phyloP scores from a whole-genome alignment of 1,140 invertebrate species.

The Zaprionus taronus region DNA sequence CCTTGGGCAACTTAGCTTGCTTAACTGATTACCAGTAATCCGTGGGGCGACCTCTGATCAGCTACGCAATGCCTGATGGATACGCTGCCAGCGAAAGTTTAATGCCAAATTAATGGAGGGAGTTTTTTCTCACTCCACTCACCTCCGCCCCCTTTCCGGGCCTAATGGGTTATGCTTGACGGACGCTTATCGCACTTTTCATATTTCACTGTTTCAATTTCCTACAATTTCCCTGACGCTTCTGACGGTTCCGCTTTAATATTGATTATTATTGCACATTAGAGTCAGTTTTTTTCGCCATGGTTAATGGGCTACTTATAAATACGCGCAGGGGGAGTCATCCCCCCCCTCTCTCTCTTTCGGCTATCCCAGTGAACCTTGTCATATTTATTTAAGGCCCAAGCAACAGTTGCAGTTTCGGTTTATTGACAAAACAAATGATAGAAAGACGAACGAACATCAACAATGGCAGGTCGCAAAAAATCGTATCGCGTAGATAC shows the following conservation, averaged over 20 bases:
- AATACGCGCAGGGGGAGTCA: slow-evolving; percentile 35
- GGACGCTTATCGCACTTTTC: slow-evolving; percentile 50
- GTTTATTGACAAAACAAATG: slow-evolving; percentile 78
- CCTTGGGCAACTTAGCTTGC: slow-evolving; percentile 22
- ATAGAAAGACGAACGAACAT: slow-evolving; percentile 52
- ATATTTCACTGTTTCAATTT: slow-evolving; percentile 44
- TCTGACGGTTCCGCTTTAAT: slow-evolving; percentile 57
- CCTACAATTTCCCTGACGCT: slow-evolving; percentile 43
- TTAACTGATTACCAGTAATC: slow-evolving; percentile 19
- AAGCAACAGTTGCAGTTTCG: slow-evolving; percentile 73
- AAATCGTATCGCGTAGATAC: slow-evolving; percentile 9
- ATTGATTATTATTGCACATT: slow-evolving; percentile 63
- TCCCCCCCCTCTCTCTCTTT: not conserved
- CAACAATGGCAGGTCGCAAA: slow-evolving; percentile 12
- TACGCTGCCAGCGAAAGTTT: not conserved
- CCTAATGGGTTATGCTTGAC: slow-evolving; percentile 56
- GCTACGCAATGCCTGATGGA: slow-evolving; percentile 5
- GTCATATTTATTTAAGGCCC: slow-evolving; percentile 60
- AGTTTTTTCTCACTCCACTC: not conserved
- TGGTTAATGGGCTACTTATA: slow-evolving; percentile 32
- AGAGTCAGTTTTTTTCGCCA: slow-evolving; percentile 17
- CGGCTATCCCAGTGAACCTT: slow-evolving; percentile 14
- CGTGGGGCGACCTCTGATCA: slow-evolving; percentile 5
- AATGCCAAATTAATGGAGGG: not conserved
- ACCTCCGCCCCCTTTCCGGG: not conserved